Evolutionary conservation across 1,140 invertebrate genomes (phyloP), one percentile per base, ranked within the genome.

Genomic region (Drosophila littoralis): DNA sequence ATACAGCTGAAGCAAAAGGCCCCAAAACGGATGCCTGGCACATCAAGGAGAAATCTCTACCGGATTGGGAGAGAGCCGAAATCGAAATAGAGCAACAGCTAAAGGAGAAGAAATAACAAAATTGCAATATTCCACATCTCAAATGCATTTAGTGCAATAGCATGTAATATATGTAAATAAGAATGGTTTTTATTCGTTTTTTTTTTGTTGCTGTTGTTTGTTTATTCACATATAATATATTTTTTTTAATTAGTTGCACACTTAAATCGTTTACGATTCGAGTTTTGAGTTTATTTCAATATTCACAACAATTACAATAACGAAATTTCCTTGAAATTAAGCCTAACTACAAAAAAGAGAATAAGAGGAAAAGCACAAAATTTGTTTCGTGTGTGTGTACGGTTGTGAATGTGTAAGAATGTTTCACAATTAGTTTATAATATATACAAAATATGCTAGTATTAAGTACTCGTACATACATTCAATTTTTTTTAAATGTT

Each of bases 11-110:
- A 69, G 95, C 95, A 1, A 95, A 94, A 90, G 96, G 97, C 88
- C 95, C 96, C n/a, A 96, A 95, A 84, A 95, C 95, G 80, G 93
- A 95, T 79, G 95, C 95, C 79, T 93, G 95, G 88, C 93, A 94
- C 83, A 91, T 95, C 32, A 95, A 93, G 50, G 91, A 93, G 74
- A 88, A 93, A 40, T 90, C 93, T 7, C 77, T 93, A 28, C 93
- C 93, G 51, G 93, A 93, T 52, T 95, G 95, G 94, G 94, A 94
- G 93, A 51, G 92, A 92, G 78, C 82, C 7, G 90, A 91, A 78
- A 86, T 91, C 15, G 81, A 72, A 17, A 63, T 88, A 1, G 90
- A 91, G 45, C 45, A 71, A 1, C 51, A 69, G 0, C 33, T 40
- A 38, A 58, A 50, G 5, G 15, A 77, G 50, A 70, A 70, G 33